Percentiles rank a stretch among this genome's conserved stretches.
These are phyloP conservation scores for Oxyscelio sp. DNA, from an alignment of 2,888 invertebrate genomes.

Conservation along the genomic window DNA sequence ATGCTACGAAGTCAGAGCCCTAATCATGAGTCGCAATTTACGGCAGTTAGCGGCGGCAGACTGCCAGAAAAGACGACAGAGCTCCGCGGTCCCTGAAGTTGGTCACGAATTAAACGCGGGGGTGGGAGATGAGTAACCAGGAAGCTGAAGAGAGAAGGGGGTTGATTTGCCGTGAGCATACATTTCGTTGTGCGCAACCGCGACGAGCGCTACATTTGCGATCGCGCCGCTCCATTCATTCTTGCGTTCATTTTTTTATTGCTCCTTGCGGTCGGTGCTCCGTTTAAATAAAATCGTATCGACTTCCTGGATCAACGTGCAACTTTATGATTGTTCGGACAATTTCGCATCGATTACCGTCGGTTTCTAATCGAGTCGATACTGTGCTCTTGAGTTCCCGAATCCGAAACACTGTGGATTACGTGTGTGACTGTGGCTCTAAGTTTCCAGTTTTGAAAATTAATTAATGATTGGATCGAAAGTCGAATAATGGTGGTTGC, in stretches of 20 bases:
- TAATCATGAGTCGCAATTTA: slow-evolving; percentile 59
- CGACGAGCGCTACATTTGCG: slow-evolving; percentile 53
- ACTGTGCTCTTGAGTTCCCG: not conserved
- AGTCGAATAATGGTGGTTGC: slow-evolving; percentile 83
- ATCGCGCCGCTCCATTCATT: slow-evolving; percentile 55
- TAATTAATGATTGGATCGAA: slow-evolving; percentile 23
- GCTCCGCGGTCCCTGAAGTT: slow-evolving; percentile 64
- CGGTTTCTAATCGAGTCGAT: not conserved
- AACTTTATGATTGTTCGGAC: not conserved
- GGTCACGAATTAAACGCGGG: slow-evolving; percentile 54
- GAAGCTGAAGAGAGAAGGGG: slow-evolving; percentile 54
- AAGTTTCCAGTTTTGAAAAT: not conserved
- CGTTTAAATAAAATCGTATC: not conserved
- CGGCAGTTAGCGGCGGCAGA: slow-evolving; percentile 61
- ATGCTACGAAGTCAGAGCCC: slow-evolving; percentile 35
- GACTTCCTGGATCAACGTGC: not conserved
- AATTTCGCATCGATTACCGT: not conserved
- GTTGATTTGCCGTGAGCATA: slow-evolving; percentile 58
- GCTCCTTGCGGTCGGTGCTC: not conserved
- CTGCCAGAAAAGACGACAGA: slow-evolving; percentile 62
- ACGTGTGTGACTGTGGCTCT: slow-evolving; percentile 13
- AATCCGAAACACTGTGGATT: slow-evolving; percentile 4
- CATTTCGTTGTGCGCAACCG: slow-evolving; percentile 69
- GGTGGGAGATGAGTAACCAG: slow-evolving; percentile 63
- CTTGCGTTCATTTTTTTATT: slow-evolving; percentile 25